A percentile compares a stretch with the other conserved stretches of the same genome.
Evolutionary conservation across 2,888 invertebrate species (phyloP).

Genomic region (Troides oblongomaculatus): DNA sequence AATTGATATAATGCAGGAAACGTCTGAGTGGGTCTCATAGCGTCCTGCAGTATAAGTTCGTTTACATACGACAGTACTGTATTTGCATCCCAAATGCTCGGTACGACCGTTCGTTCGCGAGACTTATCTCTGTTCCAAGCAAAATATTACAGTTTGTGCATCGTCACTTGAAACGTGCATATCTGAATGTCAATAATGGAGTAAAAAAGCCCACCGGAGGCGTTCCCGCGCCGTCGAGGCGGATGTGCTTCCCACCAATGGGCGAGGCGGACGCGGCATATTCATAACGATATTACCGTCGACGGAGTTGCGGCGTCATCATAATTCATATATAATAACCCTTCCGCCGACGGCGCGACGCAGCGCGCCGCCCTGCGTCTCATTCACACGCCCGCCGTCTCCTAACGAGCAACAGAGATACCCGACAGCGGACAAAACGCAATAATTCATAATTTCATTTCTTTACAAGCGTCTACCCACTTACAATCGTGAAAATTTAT

Average conservation of each 20-base stretch:
- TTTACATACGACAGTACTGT: slow-evolving; percentile 77
- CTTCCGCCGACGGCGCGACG: slow-evolving; percentile 67
- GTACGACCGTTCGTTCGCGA: slow-evolving; percentile 64
- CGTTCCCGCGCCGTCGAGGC: slow-evolving; percentile 74
- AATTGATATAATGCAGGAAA: slow-evolving; percentile 80
- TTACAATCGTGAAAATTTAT: slow-evolving; percentile 52
- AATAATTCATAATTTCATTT: slow-evolving; percentile 79
- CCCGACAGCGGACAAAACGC: slow-evolving; percentile 58
- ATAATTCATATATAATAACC: slow-evolving; percentile 81
- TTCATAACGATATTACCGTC: slow-evolving; percentile 81
- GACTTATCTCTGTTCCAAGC: slow-evolving; percentile 71
- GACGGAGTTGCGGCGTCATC: slow-evolving; percentile 75
- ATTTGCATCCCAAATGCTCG: slow-evolving; percentile 79
- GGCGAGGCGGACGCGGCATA: slow-evolving; percentile 73
- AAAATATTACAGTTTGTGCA: slow-evolving; percentile 79
- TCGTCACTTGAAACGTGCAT: slow-evolving; percentile 75
- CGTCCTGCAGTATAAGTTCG: slow-evolving; percentile 77
- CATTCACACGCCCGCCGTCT: slow-evolving; percentile 56
- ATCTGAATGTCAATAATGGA: slow-evolving; percentile 79
- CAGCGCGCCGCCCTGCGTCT: slow-evolving; percentile 63
- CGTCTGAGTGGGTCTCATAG: slow-evolving; percentile 79
- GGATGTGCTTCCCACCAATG: slow-evolving; percentile 77
- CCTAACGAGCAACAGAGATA: slow-evolving; percentile 64
- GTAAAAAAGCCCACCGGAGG: slow-evolving; percentile 76
- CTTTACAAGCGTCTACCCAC: slow-evolving; percentile 51